Evolutionary conservation across 2,113 vertebrate genomes (phyloP).

Genomic region (Dendrocopos noguchii): DNA sequence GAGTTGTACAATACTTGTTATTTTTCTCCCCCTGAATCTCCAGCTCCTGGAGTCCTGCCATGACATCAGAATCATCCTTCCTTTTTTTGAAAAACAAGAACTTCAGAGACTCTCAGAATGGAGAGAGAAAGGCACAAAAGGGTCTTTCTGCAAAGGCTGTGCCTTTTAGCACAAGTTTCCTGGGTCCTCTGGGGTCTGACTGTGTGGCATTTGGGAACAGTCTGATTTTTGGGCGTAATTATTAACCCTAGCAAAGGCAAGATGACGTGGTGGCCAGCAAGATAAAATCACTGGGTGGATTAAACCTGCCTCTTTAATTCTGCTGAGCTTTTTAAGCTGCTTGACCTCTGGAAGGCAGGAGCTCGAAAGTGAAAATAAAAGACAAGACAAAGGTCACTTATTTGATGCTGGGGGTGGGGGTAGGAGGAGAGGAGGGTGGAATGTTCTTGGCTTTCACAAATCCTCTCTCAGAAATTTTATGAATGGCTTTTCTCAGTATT

Average conservation of each 20-base stretch:
- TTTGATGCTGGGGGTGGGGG: neutral
- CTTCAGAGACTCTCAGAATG: neutral
- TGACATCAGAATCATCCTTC: slow-evolving; percentile 11
- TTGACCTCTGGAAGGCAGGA: neutral
- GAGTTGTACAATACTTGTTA: neutral
- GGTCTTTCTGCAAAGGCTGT: neutral
- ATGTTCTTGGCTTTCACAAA: neutral
- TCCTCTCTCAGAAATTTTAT: neutral
- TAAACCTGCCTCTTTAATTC: neutral
- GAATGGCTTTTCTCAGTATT: neutral
- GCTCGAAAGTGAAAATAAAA: slow-evolving; percentile 62
- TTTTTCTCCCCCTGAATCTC: neutral
- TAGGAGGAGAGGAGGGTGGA: neutral
- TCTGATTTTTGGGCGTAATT: neutral
- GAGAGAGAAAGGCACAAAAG: neutral
- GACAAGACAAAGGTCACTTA: slow-evolving; percentile 36
- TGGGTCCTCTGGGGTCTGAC: neutral
- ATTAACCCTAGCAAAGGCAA: neutral
- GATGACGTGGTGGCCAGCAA: neutral
- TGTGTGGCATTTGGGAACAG: neutral
- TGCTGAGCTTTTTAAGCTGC: neutral
- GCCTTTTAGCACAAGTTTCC: neutral
- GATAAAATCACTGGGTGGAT: neutral
- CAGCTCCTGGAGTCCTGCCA: neutral
- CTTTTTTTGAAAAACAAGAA: slow-evolving; percentile 67